phyloP scores from a whole-genome alignment of 2,797 vertebrate genomes.

The Selene dorsalis region DNA sequence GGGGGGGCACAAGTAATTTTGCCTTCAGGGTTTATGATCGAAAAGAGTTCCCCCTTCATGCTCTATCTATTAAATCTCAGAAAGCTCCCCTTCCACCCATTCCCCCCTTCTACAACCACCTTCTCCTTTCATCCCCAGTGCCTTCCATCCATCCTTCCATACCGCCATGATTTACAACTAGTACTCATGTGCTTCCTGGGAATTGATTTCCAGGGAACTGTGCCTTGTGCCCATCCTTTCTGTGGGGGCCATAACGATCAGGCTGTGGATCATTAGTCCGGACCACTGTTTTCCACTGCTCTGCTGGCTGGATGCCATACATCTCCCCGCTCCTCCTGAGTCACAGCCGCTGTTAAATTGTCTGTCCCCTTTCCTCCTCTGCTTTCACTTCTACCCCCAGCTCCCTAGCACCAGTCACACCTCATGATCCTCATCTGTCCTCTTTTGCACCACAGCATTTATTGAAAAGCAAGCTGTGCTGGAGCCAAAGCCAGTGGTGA shows the following conservation, averaged over 20 bases:
- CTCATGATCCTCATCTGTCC: conserved; percentile 81
- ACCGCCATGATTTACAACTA: conserved; percentile 81
- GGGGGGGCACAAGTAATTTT: conserved; percentile 64
- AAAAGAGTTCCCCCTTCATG: conserved; percentile 75
- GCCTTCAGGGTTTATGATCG: conserved; percentile 79
- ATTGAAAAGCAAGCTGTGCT: conserved; percentile 69
- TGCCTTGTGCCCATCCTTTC: conserved; percentile 81
- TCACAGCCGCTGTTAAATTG: conserved; percentile 73
- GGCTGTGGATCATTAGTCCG: conserved; percentile 86
- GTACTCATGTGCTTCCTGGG: conserved; percentile 79
- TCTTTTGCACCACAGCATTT: conserved; percentile 75
- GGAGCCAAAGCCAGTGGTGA: conserved; percentile 49
- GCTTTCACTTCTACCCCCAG: conserved; percentile 52
- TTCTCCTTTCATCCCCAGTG: conserved; percentile 64
- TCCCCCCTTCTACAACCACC: conserved; percentile 66
- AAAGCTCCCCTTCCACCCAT: conserved; percentile 43
- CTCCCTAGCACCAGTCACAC: conserved; percentile 65
- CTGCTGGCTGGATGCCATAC: conserved; percentile 80
- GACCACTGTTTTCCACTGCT: conserved; percentile 85
- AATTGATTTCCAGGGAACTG: conserved; percentile 85
- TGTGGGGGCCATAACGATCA: conserved; percentile 85
- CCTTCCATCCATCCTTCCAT: conserved; percentile 69
- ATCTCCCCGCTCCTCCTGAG: conserved; percentile 72
- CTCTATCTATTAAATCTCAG: conserved; percentile 55
- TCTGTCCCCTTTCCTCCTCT: conserved; percentile 69